Base-by-base conservation (phyloP, 2,113 vertebrate species). In the Scomber scombrus region DNA sequence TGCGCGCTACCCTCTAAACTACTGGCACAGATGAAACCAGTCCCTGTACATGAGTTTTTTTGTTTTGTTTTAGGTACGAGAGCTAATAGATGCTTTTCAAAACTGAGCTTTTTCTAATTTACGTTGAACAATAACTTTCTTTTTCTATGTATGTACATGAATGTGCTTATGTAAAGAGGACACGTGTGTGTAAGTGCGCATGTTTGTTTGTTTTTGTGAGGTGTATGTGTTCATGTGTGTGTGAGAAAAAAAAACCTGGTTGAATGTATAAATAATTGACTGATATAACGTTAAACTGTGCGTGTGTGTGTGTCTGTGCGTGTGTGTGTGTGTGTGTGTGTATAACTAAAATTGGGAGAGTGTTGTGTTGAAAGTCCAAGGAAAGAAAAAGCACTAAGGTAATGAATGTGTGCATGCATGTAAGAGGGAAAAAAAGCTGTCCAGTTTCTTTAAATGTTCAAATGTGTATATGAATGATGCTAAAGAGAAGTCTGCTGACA, bases 11-110 rank as follows among this genome's bases (percentile, higher is more conserved):
- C 78, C 8, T 87, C 74, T 51, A 85, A 90, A 94, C 92, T 91
- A 92, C 93, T 92, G 91, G 92, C 94, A 95, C 95, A 91, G 90
- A 92, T 66, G 74, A 61, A 69, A 76, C 66, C 49, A 40, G 54
- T 75, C 69, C 71, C 78, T 76, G 71, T 68, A 55, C 64, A 84
- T 31, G 7, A 9, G 6, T 40, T 40, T 10, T 40, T 40, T 40
- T 40, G 7, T 3, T 75, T 62, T 21, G 56, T 84, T 89, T 86
- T 93, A 93, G 95, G 95, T 95, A 96, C 96, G 88, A 93, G 89
- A 92, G 93, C 89, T 93, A 82, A 93, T 91, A 85, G 87, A 75
- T 82, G 81, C 87, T 89, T 90, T 91, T 85, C 69, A 72, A 71
- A 88, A 85, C 82, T 63, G 78, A 91, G 90, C 78, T 88, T 93